A percentile compares a stretch with the other conserved stretches of the same genome.
These are phyloP conservation scores for Apodemia duryi DNA, from an alignment of 2,888 invertebrate genomes.

Conservation along the genomic window DNA sequence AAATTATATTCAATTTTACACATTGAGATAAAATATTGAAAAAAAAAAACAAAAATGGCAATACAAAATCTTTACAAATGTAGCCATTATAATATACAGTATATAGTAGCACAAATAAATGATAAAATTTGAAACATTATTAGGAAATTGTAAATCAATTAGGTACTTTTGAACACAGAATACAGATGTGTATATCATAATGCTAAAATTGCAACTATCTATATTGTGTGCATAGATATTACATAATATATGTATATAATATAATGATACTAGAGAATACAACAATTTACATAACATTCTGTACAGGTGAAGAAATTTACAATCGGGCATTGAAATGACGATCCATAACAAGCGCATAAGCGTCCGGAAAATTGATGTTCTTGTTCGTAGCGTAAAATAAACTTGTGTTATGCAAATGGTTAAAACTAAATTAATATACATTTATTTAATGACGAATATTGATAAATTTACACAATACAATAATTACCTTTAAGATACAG, in stretches of 20 bases:
- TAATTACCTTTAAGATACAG: background rate
- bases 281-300: conserved; percentile 7
- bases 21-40: too few species aligned
- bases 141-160: conserved; percentile 10
- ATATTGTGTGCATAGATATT: conserved; percentile 14
- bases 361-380: background rate
- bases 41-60: too few species aligned
- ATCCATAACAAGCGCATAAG: background rate
- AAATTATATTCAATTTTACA: too few species aligned
- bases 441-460: background rate
- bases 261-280: background rate
- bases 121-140: conserved; percentile 1
- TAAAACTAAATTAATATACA: background rate
- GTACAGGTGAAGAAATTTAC: conserved; percentile 7
- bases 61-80: too few species aligned
- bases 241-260: conserved; percentile 9
- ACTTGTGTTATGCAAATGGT: background rate
- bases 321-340: background rate
- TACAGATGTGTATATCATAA: conserved; percentile 11
- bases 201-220: conserved; percentile 12
- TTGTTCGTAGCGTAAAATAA: background rate
- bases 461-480: background rate
- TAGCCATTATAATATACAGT: too few species aligned
- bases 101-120: too few species aligned
- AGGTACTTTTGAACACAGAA: conserved; percentile 16